Conservation (phyloP, 2,888 invertebrate species). For the Myopa tessellatipennis region DNA sequence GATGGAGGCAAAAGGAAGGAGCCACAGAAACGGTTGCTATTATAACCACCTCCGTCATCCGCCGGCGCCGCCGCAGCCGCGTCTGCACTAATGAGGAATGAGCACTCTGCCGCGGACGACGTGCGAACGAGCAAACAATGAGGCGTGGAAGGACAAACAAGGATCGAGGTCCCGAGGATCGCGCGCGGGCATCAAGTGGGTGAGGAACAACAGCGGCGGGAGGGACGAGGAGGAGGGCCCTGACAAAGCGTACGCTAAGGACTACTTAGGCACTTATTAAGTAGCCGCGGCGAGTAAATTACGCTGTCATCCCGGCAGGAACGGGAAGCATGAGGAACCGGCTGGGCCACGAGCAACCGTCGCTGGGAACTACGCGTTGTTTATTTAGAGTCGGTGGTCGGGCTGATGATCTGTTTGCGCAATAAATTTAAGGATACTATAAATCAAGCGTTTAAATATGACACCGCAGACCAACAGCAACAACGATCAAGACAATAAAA, state of each 20-base stretch:
- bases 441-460: conserved; percentile 64
- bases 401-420: conserved; percentile 39
- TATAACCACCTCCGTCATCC: neutral
- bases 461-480: conserved; percentile 57
- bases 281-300: conserved; percentile 57
- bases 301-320: conserved; percentile 52
- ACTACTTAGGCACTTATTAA: conserved; percentile 60
- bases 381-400: neutral
- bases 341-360: neutral
- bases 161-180: neutral
- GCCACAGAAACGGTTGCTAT: neutral
- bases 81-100: neutral
- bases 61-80: too few species aligned
- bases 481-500: neutral
- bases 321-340: conserved; percentile 49
- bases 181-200: neutral
- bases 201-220: neutral
- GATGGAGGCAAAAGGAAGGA: neutral
- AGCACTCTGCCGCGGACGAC: conserved; percentile 21
- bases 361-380: neutral
- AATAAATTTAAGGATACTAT: conserved; percentile 61
- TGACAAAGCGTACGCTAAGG: neutral
- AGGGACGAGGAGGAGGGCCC: neutral
- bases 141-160: conserved; percentile 6
- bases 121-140: conserved; percentile 33